Base-by-base conservation (phyloP, 2,797 vertebrate genomes). In the Labroides dimidiatus region DNA sequence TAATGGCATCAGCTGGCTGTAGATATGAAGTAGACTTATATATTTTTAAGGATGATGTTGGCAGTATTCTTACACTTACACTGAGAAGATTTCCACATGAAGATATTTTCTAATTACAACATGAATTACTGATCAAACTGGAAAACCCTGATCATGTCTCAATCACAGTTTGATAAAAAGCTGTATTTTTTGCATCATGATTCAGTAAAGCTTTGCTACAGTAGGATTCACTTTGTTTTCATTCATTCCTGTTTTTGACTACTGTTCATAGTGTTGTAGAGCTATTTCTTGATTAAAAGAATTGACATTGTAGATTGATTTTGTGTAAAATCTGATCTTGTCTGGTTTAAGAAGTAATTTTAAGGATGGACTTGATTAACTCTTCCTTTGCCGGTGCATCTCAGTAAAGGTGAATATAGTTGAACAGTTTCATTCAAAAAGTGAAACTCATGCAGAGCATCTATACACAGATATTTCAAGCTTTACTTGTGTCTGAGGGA, bases 191-290 rank as follows among this genome's bases (percentile, higher is more conserved):
- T 75, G 54, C 76, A 81, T 64, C 42, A 80, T 75, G 52, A 72
- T 50, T 83, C 69, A 83, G 87, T 87, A 89, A 87, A 87, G 78
- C 56, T 82, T 84, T 85, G 63, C 78, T 85, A 58, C 80, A 85
- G 68, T 72, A 80, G 74, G 19, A 80, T 19, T 64, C 54, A 10
- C 0, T 54, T 54, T 36, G 20, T 57, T 62, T 12, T 77, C 5
- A 11, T 77, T 84, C 1, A 23, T 72, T 65, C 20, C 19, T 43
- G 2, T 17, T 50, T 53, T 42, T 78, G 13, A 10, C 16, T 45
- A 3, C 17, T 54, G 19, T 57, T 53, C 19, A 47, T 59, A 50
- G 39, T 37, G 10, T 36, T 52, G n/a, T n/a, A n/a, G n/a, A n/a
- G n/a, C n/a, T 33, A 6, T 7, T 33, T 4, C 30, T 6, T 3